Evolutionary conservation across 2,888 invertebrate species (phyloP), one percentile per base, ranked within the genome.

Genomic region (Hedychridium roseum): DNA sequence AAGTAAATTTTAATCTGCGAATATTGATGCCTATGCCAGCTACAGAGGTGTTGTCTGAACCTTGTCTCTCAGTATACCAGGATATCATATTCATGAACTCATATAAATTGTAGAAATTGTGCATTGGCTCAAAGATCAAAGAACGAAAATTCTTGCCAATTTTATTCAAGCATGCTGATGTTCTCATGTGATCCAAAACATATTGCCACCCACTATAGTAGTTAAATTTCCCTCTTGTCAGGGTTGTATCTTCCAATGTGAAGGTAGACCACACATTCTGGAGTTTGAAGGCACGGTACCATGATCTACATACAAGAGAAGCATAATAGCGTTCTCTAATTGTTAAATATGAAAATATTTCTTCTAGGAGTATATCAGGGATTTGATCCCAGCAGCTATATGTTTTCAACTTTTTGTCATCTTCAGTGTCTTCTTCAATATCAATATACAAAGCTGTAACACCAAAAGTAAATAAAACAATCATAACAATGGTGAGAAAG

Each of bases 21-120:
- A 89, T 84, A 35, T 84, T 82, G 1, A 76, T 75, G 0, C 87
- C 88, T 39, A 87, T 81, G 3, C 83, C 85, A 3, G 72, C 68
- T 2, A 73, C 71, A 0, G 70, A 62, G 1, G 68, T 68, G 40
- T 73, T 72, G 9, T 74, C 73, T 0, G 54, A 60, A 0, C 69
- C 74, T 30, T 78, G 74, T 32, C 54, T 68, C 60, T 88, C 88
- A 0, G 86, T 83, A 68, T 87, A 91, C 83, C 88, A 88, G 0
- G 88, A 85, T n/a, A 92, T 74, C 81, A 92, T 86, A 46, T 89
- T 87, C 85, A 92, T 89, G 69, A 92, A 92, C 73, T 92, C 91
- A 73, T 88, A 91, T 30, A 92, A 82, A 74, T 92, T 92, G 75
- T 89, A 88, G 65, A 91, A 90, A 73, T 91, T 91, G 48, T 85